A percentile compares a stretch with the other conserved stretches of the same genome.
Conservation (phyloP, 2,888 invertebrate genomes). For the Trissonchulus latispiculum region DNA sequence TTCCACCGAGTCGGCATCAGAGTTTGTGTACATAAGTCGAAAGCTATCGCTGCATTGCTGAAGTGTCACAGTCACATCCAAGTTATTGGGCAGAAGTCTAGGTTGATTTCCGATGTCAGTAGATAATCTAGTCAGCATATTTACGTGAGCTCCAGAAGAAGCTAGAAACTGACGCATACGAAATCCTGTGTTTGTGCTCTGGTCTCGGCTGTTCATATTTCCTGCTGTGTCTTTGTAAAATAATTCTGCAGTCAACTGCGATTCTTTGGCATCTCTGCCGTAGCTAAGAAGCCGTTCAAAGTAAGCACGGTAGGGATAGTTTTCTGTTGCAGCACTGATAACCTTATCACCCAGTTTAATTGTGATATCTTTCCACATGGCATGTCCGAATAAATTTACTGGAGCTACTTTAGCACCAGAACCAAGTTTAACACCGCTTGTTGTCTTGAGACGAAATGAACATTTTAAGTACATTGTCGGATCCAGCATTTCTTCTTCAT, state of each 20-base stretch:
- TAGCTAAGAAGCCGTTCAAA: not conserved
- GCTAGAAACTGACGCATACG: not conserved
- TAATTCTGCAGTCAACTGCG: slow-evolving; percentile 6
- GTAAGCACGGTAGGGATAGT: not conserved
- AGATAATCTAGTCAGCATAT: not conserved
- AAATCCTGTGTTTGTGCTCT: not conserved
- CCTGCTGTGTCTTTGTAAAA: no score
- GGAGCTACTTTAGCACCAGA: not conserved
- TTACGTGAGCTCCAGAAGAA: not conserved
- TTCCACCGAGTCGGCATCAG: not conserved
- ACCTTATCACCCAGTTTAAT: not conserved
- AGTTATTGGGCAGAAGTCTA: no score
- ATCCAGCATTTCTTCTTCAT: not conserved
- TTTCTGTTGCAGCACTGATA: no score
- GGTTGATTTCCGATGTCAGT: no score
- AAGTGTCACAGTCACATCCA: no score
- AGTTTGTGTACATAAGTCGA: slow-evolving; percentile 5
- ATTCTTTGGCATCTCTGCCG: not conserved
- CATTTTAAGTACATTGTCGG: not conserved
- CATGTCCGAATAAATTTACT: slow-evolving; percentile 12
- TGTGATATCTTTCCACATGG: not conserved
- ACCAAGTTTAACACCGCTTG: not conserved
- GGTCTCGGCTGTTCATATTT: not conserved
- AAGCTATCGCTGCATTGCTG: not conserved
- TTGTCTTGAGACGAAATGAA: not conserved